Base-by-base conservation (phyloP, 1,140 invertebrate species). In the Megalopta genalis region DNA sequence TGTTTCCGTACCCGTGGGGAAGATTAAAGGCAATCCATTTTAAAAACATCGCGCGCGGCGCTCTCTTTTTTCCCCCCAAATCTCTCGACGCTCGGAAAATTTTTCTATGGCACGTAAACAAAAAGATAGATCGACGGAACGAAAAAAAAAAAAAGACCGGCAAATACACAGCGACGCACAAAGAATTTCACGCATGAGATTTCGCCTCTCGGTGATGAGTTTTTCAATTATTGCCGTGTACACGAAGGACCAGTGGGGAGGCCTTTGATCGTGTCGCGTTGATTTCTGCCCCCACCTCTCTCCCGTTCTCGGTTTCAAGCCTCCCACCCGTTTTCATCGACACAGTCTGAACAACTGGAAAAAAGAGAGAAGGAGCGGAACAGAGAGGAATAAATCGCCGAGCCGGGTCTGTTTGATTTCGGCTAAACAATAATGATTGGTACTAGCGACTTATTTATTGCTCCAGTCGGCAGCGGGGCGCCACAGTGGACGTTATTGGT, bases 401-500 rank as follows among this genome's bases (percentile, higher is more conserved):
- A 25, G 64, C 49, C 54, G 64, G 64, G 21, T 75, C 63, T 80
- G 77, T 80, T 80, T 72, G 69, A 82, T 52, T 80, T 65, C 70
- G 60, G 42, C 81, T 80, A 82, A 82, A 82, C 70, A 80, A 80
- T 82, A 80, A 82, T 82, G 77, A 75, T 80, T 49, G 12, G 65
- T 74, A 82, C 80, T 80, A 80, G 80, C 70, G 81, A 78, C 70
- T 80, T 80, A 77, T 82, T 80, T 82, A 82, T 82, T 75, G 77
- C 74, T 54, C 52, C 25, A 32, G 72, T n/a, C 67, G 62, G n/a
- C 32, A 42, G 57, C 60, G 54, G 52, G 23, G 37, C 49, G 39
- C 37, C 49, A 21, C 42, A 16, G 3, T n/a, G 42, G 54, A 1
- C 32, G 63, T 68, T 82, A 80, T 80, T 80, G 49, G 57, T n/a